Evolutionary conservation across 2,113 vertebrate species (phyloP).

Genomic region (Ochotona curzoniae): DNA sequence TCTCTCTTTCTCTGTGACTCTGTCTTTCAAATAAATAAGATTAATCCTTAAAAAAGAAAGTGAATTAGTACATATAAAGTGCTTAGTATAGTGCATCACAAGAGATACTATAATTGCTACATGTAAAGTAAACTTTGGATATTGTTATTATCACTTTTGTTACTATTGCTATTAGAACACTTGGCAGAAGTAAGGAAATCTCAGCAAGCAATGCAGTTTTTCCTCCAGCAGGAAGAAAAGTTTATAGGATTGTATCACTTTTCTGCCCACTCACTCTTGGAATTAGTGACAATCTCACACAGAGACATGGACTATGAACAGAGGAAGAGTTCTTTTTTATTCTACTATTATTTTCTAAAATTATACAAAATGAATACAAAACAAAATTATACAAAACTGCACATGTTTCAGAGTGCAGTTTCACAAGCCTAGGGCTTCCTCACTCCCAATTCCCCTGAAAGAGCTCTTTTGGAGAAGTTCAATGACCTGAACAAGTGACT

Average conservation of each 20-base stretch:
- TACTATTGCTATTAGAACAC: background rate
- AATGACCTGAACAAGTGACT: constrained; percentile 46
- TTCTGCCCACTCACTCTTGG: background rate
- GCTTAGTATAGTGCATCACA: constrained; percentile 9
- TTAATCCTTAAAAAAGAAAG: constrained; percentile 36
- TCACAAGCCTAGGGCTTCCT: too few relatives aligned
- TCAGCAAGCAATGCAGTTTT: constrained; percentile 2
- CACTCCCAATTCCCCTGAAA: background rate
- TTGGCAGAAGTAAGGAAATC: constrained; percentile 4
- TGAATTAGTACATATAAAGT: constrained; percentile 29
- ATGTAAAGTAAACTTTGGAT: constrained; percentile 46
- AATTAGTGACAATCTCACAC: background rate
- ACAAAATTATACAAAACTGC: too few relatives aligned
- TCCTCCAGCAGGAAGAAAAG: background rate
- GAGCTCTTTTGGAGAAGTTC: constrained; percentile 49
- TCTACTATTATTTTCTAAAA: too few relatives aligned
- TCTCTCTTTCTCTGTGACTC: too few relatives aligned
- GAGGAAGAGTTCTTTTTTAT: constrained; percentile 44
- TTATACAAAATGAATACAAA: too few relatives aligned
- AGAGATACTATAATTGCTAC: constrained; percentile 17
- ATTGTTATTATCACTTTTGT: background rate
- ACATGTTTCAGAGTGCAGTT: too few relatives aligned
- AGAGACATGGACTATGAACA: background rate
- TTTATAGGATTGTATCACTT: background rate
- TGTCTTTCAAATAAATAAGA: too few relatives aligned